Percentiles rank a stretch among this genome's conserved stretches.
Conservation (phyloP, 35 echinoderm and acorn worm genomes). For the Ophioderma brevispina region DNA sequence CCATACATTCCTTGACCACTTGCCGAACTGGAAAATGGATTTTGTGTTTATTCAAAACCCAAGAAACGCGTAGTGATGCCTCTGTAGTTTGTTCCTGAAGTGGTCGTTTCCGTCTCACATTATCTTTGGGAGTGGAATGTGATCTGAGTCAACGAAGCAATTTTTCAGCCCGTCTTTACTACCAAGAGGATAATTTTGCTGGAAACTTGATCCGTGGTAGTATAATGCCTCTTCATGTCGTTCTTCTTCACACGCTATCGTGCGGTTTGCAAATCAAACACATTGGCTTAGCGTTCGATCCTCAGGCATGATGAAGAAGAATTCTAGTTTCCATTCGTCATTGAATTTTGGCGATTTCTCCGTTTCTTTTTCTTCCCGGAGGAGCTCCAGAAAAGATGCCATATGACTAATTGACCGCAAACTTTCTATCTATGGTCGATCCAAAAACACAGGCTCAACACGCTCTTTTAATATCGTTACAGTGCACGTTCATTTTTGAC, state of each 20-base stretch:
- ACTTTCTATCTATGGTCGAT: too few relatives aligned
- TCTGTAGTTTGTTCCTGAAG: conserved; percentile 20
- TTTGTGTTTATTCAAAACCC: conserved; percentile 30
- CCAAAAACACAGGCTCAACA: too few relatives aligned
- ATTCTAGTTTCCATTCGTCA: too few relatives aligned
- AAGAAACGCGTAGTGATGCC: conserved; percentile 18
- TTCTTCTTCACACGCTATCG: neutral
- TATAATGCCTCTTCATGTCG: neutral
- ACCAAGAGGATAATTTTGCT: neutral
- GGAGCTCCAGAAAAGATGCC: too few relatives aligned
- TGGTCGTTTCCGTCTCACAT: neutral
- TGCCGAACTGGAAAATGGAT: neutral
- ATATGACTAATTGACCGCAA: too few relatives aligned
- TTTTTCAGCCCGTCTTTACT: neutral
- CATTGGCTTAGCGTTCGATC: conserved; percentile 25
- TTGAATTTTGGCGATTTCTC: too few relatives aligned
- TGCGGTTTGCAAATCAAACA: conserved; percentile 30
- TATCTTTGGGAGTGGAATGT: neutral
- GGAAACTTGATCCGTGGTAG: neutral
- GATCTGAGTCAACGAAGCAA: neutral
- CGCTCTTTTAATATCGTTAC: too few relatives aligned
- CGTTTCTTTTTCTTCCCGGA: too few relatives aligned
- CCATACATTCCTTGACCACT: too few relatives aligned
- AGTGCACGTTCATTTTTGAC: too few relatives aligned
- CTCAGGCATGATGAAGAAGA: too few relatives aligned